Base-by-base conservation (phyloP, 1,140 invertebrate species). In the Pseudachorutes palmiensis region DNA sequence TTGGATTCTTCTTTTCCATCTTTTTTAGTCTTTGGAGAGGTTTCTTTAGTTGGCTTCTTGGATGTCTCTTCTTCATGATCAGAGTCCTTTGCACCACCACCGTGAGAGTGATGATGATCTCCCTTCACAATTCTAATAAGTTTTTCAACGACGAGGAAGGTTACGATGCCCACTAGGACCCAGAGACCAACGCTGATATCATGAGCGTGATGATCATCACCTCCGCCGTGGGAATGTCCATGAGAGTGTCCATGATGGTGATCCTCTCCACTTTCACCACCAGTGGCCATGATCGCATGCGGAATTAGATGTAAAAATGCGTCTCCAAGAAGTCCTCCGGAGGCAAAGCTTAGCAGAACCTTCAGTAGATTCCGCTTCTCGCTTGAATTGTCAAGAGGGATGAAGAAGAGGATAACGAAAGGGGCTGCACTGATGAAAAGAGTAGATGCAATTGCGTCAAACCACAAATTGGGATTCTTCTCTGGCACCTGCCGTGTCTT, bases 281-380 rank as follows among this genome's bases (percentile, higher is more conserved):
- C 76, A 75, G 81, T 61, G 30, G 87, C 83, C 45, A 86, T 80
- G 1, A 95, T 82, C 22, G 94, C 92, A 82, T 98, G 94, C 36
- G 95, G 95, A 76, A 98, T 98, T 29, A 98, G 80, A 82, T 98
- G 95, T 1, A 98, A 80, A 80, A 98, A 98, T 2, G 95, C 94
- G 83, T 98, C 95, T 9, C 94, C 95, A 1, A 98, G 80, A 14
- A 98, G 80, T 67, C 94, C 94, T 59, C 95, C 95, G 3, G 93
- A 94, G 5, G 93, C 94, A 82, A 98, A 97, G 66, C 90, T 92
- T 22, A 98, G 79, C 19, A 97, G 79, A 45, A 97, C 83, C 79
- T 96, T 97, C 14, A 98, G 78, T 28, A 94, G 78, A 0, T 90
- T 87, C 76, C 94, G 84, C 75, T 88, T 87, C 75, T 92, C 87